Percentiles rank a stretch among this genome's conserved stretches.
These are phyloP conservation scores for Mythimna loreyi DNA, from an alignment of 2,888 invertebrate species.

Conservation along the genomic window DNA sequence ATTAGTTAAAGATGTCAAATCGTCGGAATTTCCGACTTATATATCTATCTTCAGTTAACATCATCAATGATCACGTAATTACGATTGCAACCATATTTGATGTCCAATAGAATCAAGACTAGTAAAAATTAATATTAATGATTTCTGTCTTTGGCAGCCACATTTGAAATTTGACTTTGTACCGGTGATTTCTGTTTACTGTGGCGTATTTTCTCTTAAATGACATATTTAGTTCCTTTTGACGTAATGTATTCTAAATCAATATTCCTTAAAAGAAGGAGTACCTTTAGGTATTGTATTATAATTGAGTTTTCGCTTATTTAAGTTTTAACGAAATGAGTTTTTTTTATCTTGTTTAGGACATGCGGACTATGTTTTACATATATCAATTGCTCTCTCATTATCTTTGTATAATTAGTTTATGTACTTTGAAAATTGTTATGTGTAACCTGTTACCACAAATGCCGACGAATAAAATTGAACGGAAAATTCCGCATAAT, in stretches of 20 bases:
- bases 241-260: constrained; percentile 29
- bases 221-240: constrained; percentile 12
- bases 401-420: too few relatives aligned
- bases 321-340: constrained; percentile 18
- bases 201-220: neutral
- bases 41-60: too few relatives aligned
- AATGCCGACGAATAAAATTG: constrained; percentile 38
- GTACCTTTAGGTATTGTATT: constrained; percentile 15
- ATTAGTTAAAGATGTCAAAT: neutral
- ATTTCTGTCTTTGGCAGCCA: neutral
- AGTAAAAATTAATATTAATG: neutral
- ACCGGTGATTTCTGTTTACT: constrained; percentile 10
- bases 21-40: too few relatives aligned
- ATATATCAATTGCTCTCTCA: constrained; percentile 6
- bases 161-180: neutral
- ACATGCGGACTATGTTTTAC: constrained; percentile 9
- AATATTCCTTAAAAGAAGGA: constrained; percentile 2
- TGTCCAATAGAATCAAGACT: neutral
- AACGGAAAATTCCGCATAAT: constrained; percentile 6
- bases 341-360: constrained; percentile 5
- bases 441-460: constrained; percentile 30
- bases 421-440: constrained; percentile 2
- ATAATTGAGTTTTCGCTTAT: constrained; percentile 18
- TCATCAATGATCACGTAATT: too few relatives aligned
- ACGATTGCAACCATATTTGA: neutral